Evolutionary conservation across 2,797 vertebrate species (phyloP).

Genomic region (Myotis pilosus): DNA sequence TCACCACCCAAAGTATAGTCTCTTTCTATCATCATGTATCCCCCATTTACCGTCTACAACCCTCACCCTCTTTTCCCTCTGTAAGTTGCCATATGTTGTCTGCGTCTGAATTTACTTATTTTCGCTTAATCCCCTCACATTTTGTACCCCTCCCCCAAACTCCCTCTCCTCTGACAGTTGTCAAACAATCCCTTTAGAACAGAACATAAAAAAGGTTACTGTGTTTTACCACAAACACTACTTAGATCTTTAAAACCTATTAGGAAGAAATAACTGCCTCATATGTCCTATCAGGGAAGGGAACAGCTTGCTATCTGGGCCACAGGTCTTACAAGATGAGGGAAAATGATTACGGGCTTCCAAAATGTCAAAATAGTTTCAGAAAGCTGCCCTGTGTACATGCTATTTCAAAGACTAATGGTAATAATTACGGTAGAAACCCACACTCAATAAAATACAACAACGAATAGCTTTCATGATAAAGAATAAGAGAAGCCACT

Average conservation of each 20-base stretch:
- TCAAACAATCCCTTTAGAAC: background rate
- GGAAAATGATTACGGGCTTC: constrained; percentile 16
- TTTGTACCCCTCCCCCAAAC: background rate
- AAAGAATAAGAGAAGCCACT: constrained; percentile 10
- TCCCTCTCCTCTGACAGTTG: background rate
- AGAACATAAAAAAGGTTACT: background rate
- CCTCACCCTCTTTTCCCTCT: no score
- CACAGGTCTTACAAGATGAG: constrained; percentile 1
- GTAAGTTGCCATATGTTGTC: background rate
- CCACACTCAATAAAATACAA: constrained; percentile 2
- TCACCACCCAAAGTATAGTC: background rate
- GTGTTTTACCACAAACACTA: background rate
- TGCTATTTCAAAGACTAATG: constrained; percentile 52
- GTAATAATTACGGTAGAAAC: constrained; percentile 41
- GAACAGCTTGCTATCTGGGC: background rate
- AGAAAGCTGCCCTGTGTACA: background rate
- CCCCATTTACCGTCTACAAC: background rate
- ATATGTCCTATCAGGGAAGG: background rate
- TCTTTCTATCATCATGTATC: background rate
- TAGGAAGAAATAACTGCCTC: background rate
- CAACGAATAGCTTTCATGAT: background rate
- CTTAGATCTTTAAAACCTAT: background rate
- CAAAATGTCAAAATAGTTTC: constrained; percentile 58
- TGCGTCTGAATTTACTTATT: background rate
- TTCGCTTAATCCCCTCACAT: background rate